A percentile compares a stretch with the other conserved stretches of the same genome.
Conservation (phyloP, 2,888 invertebrate species). For the Andrena bucephala region DNA sequence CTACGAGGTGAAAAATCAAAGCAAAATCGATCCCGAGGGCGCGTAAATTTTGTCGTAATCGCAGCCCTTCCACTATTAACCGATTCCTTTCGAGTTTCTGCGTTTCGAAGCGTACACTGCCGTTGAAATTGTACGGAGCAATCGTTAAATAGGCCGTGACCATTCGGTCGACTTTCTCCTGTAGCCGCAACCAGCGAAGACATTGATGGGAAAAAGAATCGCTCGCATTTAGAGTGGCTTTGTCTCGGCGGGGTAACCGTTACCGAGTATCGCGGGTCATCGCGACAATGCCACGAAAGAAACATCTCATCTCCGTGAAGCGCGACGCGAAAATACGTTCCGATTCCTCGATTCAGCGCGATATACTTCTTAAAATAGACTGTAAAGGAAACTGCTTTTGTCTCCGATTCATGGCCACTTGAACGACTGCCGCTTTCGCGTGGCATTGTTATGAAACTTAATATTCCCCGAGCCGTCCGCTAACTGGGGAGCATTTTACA, state of each 20-base stretch:
- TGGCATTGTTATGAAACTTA: constrained; percentile 7
- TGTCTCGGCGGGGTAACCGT: constrained; percentile 5
- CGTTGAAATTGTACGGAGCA: constrained; percentile 56
- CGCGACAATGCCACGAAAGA: constrained; percentile 11
- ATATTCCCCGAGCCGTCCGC: neutral
- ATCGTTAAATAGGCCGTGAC: constrained; percentile 81
- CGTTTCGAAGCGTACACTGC: constrained; percentile 56
- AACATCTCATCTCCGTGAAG: constrained; percentile 31
- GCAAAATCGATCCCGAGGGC: too few species aligned
- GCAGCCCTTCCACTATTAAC: too few species aligned
- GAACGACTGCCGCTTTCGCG: neutral
- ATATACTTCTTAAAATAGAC: constrained; percentile 37
- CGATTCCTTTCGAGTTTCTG: neutral
- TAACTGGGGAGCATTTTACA: neutral
- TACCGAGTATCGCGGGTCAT: constrained; percentile 20
- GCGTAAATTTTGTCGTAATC: too few species aligned
- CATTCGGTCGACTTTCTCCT: constrained; percentile 80
- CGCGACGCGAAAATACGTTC: neutral
- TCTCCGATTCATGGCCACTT: constrained; percentile 9
- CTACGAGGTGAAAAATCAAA: too few species aligned
- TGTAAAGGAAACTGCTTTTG: constrained; percentile 17
- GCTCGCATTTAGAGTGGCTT: constrained; percentile 50
- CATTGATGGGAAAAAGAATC: constrained; percentile 48
- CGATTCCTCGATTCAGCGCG: neutral
- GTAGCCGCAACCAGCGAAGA: constrained; percentile 71